These are phyloP conservation scores for Oreohelix idahoensis DNA, from an alignment of 1,140 invertebrate genomes.

Conservation along the genomic window DNA sequence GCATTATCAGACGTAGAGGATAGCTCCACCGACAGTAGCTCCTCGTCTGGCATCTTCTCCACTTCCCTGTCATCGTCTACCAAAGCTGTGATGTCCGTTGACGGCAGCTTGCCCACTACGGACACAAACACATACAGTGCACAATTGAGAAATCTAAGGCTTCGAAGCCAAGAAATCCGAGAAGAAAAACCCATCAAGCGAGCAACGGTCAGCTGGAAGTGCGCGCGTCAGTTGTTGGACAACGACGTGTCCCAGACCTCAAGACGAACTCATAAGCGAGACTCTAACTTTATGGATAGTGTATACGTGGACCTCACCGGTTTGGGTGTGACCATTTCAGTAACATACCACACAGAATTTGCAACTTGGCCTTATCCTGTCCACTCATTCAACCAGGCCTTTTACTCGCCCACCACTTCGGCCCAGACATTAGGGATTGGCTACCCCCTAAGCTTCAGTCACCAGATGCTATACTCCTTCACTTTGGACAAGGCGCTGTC, in stretches of 20 bases:
- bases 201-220: constrained; percentile 36
- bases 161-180: neutral
- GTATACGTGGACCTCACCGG: constrained; percentile 70
- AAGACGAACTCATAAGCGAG: constrained; percentile 32
- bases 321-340: constrained; percentile 64
- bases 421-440: constrained; percentile 18
- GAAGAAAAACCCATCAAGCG: neutral
- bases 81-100: neutral
- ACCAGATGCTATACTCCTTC: constrained; percentile 55
- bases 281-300: constrained; percentile 51
- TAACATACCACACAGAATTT: constrained; percentile 63
- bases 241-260: constrained; percentile 52
- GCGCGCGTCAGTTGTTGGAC: constrained; percentile 54
- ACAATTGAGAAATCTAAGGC: neutral
- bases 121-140: neutral
- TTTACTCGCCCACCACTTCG: constrained; percentile 21
- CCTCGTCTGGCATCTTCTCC: neutral
- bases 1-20: constrained; percentile 11
- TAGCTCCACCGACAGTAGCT: constrained; percentile 10
- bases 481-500: constrained; percentile 62
- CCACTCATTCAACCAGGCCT: constrained; percentile 34
- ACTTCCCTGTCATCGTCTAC: neutral
- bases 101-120: neutral
- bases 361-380: constrained; percentile 38
- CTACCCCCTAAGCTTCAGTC: constrained; percentile 47